Percentiles rank a stretch among this genome's conserved stretches.
Conservation (phyloP, 2,888 invertebrate species). For the Artemia sp. region DNA sequence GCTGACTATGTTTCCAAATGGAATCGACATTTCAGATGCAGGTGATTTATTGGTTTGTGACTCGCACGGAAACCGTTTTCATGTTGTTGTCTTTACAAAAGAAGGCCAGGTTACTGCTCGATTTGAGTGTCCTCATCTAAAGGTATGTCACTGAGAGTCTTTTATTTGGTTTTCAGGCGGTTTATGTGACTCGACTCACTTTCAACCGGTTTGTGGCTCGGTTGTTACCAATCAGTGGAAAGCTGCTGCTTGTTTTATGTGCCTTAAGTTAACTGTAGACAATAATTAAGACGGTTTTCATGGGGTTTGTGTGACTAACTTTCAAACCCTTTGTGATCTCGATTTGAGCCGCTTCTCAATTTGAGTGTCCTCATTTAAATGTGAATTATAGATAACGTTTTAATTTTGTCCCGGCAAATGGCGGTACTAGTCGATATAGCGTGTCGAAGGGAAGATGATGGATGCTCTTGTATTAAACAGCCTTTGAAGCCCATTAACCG, state of each 20-base stretch:
- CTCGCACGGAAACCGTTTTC: constrained; percentile 92
- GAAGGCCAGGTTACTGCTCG: constrained; percentile 72
- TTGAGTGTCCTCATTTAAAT: no score
- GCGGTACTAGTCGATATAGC: no score
- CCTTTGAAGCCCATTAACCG: no score
- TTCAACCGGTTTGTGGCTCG: neutral
- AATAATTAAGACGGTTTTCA: no score
- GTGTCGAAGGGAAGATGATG: no score
- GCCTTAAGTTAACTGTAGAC: neutral
- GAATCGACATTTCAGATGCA: constrained; percentile 90
- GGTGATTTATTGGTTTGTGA: constrained; percentile 92
- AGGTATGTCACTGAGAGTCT: constrained; percentile 42
- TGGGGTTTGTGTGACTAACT: neutral
- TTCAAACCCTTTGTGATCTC: neutral
- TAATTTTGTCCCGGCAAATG: no score
- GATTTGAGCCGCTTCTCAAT: no score
- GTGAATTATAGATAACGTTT: no score
- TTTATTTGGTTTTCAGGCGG: no score
- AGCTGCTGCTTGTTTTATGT: neutral
- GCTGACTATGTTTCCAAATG: constrained; percentile 91
- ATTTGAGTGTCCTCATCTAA: constrained; percentile 92
- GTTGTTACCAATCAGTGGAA: neutral
- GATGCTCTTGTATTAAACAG: no score
- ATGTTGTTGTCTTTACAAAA: constrained; percentile 83
- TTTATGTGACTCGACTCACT: neutral